Percentiles rank a stretch among this genome's conserved stretches.
phyloP scores from a whole-genome alignment of 2,797 vertebrate species.

The Acrocephalus scirpaceus region DNA sequence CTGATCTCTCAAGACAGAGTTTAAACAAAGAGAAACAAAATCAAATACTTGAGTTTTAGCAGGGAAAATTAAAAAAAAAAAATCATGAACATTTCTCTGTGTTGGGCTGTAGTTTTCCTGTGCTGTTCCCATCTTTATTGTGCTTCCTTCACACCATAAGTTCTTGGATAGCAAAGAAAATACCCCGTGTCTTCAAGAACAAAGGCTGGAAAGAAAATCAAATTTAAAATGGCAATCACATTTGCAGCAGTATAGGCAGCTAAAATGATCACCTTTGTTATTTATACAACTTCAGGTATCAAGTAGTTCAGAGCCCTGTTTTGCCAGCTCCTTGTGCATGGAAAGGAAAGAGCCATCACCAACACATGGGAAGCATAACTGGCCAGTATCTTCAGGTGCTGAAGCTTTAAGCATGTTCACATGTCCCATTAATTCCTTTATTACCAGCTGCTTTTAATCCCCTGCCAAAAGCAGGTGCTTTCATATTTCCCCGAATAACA shows the following conservation, averaged over 20 bases:
- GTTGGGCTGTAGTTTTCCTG: neutral
- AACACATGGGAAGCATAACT: neutral
- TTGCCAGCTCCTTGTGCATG: neutral
- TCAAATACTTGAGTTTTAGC: neutral
- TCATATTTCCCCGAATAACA: neutral
- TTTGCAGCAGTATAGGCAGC: neutral
- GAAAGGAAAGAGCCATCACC: neutral
- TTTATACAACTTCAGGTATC: neutral
- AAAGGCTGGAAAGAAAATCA: neutral
- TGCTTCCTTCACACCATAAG: neutral
- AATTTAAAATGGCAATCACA: neutral
- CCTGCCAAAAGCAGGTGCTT: conserved; percentile 26
- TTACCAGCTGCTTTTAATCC: conserved; percentile 5
- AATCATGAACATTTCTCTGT: neutral
- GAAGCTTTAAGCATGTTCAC: conserved; percentile 3
- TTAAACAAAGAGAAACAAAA: conserved; percentile 20
- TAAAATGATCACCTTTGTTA: neutral
- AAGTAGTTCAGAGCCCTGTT: neutral
- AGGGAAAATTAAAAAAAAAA: neutral
- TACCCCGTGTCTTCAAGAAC: neutral
- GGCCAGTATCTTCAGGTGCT: neutral
- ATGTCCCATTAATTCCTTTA: neutral
- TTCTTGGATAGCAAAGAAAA: neutral
- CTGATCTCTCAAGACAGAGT: neutral
- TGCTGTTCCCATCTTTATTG: neutral